phyloP scores from a whole-genome alignment of 2,113 vertebrate genomes.

The Mobula birostris region DNA sequence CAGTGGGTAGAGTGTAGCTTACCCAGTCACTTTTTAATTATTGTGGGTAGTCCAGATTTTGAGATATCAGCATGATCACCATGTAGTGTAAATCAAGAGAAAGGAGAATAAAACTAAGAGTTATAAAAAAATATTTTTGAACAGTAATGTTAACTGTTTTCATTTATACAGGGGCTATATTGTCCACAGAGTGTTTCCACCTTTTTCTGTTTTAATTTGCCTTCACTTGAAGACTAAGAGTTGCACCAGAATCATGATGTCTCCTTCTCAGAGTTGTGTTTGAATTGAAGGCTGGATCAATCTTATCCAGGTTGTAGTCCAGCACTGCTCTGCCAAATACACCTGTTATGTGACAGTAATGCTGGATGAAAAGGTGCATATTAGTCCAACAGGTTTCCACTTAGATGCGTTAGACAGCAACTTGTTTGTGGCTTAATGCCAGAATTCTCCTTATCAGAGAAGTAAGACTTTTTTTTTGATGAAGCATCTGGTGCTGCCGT shows the following conservation, averaged over 20 bases:
- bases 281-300: neutral
- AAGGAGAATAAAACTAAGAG: too few species aligned
- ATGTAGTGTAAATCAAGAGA: neutral
- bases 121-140: neutral
- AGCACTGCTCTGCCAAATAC: neutral
- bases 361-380: neutral
- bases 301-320: neutral
- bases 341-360: neutral
- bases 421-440: neutral
- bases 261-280: neutral
- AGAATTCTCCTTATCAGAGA: neutral
- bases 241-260: neutral
- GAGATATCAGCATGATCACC: neutral
- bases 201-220: too few species aligned
- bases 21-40: constrained; percentile 10
- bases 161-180: too few species aligned
- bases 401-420: neutral
- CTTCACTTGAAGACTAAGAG: neutral
- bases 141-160: too few species aligned
- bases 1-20: neutral
- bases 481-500: neutral
- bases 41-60: neutral
- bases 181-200: too few species aligned
- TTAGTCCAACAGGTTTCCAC: neutral
- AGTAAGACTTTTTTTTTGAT: neutral